phyloP scores from a whole-genome alignment of 2,888 invertebrate genomes.

The Cantharis lateralis region DNA sequence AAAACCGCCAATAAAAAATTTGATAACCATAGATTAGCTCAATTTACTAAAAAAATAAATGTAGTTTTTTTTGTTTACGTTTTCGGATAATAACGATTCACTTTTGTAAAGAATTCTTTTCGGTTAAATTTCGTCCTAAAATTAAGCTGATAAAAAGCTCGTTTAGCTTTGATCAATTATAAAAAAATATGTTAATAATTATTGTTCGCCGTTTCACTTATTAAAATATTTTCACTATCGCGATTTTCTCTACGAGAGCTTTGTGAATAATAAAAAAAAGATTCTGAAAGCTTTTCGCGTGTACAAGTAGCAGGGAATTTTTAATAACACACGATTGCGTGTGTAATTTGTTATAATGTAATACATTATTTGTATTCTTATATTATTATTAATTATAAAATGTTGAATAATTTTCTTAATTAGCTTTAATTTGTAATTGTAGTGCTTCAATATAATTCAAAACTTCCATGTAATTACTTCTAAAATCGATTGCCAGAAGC shows the following conservation, averaged over 20 bases:
- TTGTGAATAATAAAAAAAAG: not conserved
- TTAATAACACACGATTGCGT: not conserved
- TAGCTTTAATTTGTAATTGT: not conserved
- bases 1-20: not conserved
- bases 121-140: too few species aligned
- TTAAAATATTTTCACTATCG: not conserved
- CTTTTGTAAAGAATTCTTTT: not conserved
- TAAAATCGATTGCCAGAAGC: slow-evolving; percentile 18
- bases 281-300: not conserved
- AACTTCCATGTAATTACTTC: slow-evolving; percentile 13
- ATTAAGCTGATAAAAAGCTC: not conserved
- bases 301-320: not conserved
- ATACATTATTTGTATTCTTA: not conserved
- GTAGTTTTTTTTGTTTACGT: not conserved
- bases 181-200: not conserved
- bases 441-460: not conserved
- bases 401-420: not conserved
- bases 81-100: not conserved
- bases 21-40: slow-evolving; percentile 3
- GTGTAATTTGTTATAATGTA: not conserved
- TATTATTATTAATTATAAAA: not conserved
- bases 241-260: not conserved
- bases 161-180: not conserved
- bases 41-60: not conserved
- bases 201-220: not conserved